Percentiles rank a stretch among this genome's conserved stretches.
These are phyloP conservation scores for Busseola fusca DNA, from an alignment of 2,888 invertebrate genomes.

Conservation along the genomic window DNA sequence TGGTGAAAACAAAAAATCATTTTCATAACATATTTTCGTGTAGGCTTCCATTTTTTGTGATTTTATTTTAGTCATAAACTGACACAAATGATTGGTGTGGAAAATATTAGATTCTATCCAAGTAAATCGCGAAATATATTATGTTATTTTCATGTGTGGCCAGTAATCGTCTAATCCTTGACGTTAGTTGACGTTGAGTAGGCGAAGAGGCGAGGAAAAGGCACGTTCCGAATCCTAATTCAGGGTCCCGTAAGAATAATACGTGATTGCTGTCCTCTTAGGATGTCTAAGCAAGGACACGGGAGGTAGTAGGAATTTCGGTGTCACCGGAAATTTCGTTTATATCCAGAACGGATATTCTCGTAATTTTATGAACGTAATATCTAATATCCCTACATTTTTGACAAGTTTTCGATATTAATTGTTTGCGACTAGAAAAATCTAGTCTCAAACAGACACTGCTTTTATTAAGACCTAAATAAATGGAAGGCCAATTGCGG, in stretches of 20 bases:
- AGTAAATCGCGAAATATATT: slow-evolving; percentile 27
- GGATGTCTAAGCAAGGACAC: neutral
- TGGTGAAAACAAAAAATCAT: neutral
- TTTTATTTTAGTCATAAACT: neutral
- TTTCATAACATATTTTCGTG: neutral
- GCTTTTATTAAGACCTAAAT: too few relatives aligned
- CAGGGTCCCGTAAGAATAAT: slow-evolving; percentile 25
- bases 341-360: neutral
- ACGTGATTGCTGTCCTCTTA: slow-evolving; percentile 11
- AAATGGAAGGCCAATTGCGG: too few relatives aligned
- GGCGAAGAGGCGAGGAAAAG: slow-evolving; percentile 31
- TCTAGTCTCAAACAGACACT: too few relatives aligned
- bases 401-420: neutral
- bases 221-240: slow-evolving; percentile 31
- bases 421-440: neutral
- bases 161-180: slow-evolving; percentile 48
- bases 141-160: slow-evolving; percentile 33
- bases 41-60: neutral
- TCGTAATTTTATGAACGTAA: neutral
- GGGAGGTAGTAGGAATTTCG: neutral
- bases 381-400: neutral
- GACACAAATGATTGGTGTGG: neutral
- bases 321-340: neutral
- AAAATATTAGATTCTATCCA: slow-evolving; percentile 8
- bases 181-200: slow-evolving; percentile 47